phyloP scores from a whole-genome alignment of 1,140 invertebrate genomes.

The Camponotus pennsylvanicus region DNA sequence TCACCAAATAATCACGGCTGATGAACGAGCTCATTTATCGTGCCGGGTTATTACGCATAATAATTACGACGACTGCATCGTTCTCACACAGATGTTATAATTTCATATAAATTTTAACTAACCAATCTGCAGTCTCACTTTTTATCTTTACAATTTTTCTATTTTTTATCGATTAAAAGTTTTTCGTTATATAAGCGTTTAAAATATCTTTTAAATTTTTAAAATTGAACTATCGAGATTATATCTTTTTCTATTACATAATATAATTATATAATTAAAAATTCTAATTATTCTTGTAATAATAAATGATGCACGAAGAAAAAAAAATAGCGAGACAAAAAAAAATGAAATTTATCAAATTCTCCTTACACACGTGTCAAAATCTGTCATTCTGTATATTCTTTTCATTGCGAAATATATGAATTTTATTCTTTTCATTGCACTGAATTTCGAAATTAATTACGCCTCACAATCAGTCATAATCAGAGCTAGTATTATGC shows the following conservation, averaged over 20 bases:
- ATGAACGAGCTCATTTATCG: conserved; percentile 36
- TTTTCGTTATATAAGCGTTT: neutral
- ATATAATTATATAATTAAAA: conserved; percentile 2
- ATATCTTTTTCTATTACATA: neutral
- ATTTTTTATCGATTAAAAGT: conserved; percentile 4
- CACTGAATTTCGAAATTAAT: neutral
- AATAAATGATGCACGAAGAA: neutral
- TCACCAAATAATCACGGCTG: conserved; percentile 18
- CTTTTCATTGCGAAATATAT: neutral
- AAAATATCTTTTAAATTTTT: neutral
- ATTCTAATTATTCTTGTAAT: neutral
- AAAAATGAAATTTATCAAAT: conserved; percentile 4
- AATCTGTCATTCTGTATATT: neutral
- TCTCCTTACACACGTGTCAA: neutral
- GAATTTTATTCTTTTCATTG: neutral
- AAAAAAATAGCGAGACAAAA: neutral
- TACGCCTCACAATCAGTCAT: neutral
- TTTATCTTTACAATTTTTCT: too few relatives aligned
- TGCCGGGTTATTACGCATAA: conserved; percentile 42
- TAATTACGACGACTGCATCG: conserved; percentile 26
- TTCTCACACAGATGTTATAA: neutral
- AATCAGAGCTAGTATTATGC: neutral
- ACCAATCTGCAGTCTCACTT: neutral
- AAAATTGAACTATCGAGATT: neutral
- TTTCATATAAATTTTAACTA: conserved; percentile 29